A percentile compares a stretch with the other conserved stretches of the same genome.
phyloP scores from a whole-genome alignment of 30 jellyfish, hydroid and myxozoan genomes.

The Pelagia noctiluca region DNA sequence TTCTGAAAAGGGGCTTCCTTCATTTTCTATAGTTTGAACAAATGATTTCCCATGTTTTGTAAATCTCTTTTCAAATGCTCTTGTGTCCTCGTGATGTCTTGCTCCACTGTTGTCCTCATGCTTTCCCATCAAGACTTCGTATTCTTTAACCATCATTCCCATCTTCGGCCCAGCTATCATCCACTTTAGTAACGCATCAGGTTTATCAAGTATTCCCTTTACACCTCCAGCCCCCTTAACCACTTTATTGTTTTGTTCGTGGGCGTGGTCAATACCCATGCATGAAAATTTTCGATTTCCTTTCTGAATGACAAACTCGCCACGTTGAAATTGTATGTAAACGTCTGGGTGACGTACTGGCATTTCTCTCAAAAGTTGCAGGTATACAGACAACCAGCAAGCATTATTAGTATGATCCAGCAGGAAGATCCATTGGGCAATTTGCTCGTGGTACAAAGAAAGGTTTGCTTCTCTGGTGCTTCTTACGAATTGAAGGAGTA shows the following conservation, averaged over 20 bases:
- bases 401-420: conserved; percentile 33
- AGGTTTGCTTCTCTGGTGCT: conserved; percentile 19
- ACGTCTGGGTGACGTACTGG: conserved; percentile 2
- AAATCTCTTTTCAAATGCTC: conserved; percentile 20
- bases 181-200: conserved; percentile 6
- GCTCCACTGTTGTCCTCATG: background rate
- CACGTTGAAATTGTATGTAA: background rate
- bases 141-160: background rate
- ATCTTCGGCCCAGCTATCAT: no score
- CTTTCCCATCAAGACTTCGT: background rate
- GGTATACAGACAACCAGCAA: conserved; percentile 33
- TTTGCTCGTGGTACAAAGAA: background rate
- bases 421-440: conserved; percentile 28
- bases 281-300: conserved; percentile 5
- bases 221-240: conserved; percentile 51
- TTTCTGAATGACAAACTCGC: conserved; percentile 21
- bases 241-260: no score
- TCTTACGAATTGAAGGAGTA: conserved; percentile 17
- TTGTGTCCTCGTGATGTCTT: conserved; percentile 24
- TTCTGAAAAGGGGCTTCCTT: no score
- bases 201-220: background rate
- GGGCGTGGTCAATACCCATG: conserved; percentile 40
- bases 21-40: background rate
- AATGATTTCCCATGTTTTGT: background rate
- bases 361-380: conserved; percentile 7